These are phyloP conservation scores for Bugula neritina DNA, from an alignment of 2,888 invertebrate species.

Conservation along the genomic window DNA sequence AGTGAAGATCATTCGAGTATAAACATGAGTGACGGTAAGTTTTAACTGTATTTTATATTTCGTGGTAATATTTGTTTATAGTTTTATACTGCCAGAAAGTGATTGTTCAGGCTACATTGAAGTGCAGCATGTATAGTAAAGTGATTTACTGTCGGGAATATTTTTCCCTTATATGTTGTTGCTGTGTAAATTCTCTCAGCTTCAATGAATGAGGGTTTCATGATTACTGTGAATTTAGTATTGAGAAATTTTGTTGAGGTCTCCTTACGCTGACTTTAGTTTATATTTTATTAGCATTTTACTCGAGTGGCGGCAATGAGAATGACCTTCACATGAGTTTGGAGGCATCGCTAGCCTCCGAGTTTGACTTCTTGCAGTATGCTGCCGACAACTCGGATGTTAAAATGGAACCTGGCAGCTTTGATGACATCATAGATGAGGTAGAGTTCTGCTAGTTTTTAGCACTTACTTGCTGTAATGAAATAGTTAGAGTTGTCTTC, in stretches of 20 bases:
- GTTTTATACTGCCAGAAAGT: background rate
- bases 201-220: no score
- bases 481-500: background rate
- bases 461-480: background rate
- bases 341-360: background rate
- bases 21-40: background rate
- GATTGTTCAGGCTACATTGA: background rate
- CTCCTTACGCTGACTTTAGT: background rate
- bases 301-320: background rate
- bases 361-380: slow-evolving; percentile 16
- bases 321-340: background rate
- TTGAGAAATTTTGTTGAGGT: no score
- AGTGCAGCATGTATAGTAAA: no score
- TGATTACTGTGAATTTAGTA: no score
- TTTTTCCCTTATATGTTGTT: no score
- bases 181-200: no score
- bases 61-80: background rate
- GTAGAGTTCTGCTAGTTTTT: background rate
- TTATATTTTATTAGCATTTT: background rate
- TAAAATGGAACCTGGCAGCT: background rate
- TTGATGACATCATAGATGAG: slow-evolving; percentile 7
- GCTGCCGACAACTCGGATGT: background rate
- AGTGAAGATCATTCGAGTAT: background rate
- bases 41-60: background rate
- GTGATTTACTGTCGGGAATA: no score